Evolutionary conservation across 2,888 invertebrate species (phyloP), one percentile per base, ranked within the genome.

Genomic region (Muschampia plurimacula): DNA sequence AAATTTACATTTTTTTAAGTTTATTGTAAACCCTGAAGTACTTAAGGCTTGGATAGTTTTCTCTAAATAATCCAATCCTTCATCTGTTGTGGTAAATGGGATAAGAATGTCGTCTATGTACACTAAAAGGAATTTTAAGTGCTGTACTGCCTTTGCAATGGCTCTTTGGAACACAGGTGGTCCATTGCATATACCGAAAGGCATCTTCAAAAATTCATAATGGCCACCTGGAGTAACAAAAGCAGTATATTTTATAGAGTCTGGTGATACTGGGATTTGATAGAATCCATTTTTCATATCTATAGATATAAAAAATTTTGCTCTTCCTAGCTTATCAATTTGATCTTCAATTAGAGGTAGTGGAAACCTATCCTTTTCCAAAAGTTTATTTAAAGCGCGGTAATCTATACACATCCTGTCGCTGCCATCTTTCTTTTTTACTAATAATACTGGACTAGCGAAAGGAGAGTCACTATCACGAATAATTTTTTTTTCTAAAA

Each of bases 111-210:
- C 79, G 52, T 77, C 78, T 1, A 79, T 74, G 65, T 77, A 78
- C 1, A 77, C 74, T 15, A 77, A 36, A 2, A 79, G 32, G 15
- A 75, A 77, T 41, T 77, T 71, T 9, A 77, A 66, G 52, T 77
- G 64, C 64, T 74, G 60, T n/a, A 79, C 74, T 1, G 75, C 77
- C 52, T 75, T 77, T 3, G 59, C 44, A 3, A 79, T 77, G 3
- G 77, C 75, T 10, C 75, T 49, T 69, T 80, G 79, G 57, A 77
- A 79, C 0, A 80, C 79, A 0, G 76, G 13, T 0, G 78, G 77
- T 1, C 76, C 78, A 67, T 78, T 78, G 63, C 74, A 74, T 49
- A 79, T 74, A 9, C 77, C 79, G 66, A 77, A 80, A 1, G 78
- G 77, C 78, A 80, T 78, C 69, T 76, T 76, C 1, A 76, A 9